Percentiles rank a stretch among this genome's conserved stretches.
Evolutionary conservation across 2,797 vertebrate genomes (phyloP).

Genomic region (Diceros bicornis): DNA sequence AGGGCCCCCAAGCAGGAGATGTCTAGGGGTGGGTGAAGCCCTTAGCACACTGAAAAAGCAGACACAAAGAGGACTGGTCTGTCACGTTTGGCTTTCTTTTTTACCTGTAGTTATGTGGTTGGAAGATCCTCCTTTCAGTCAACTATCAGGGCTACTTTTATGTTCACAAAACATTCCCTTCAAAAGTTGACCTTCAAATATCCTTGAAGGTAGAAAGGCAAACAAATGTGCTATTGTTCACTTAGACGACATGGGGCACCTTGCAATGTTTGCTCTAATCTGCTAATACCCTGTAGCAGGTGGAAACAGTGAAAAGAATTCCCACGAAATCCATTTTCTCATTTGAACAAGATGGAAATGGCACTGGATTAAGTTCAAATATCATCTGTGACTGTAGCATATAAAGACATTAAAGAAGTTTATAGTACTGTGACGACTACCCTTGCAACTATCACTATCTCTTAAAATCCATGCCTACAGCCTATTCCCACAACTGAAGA

Average conservation of each 20-base stretch:
- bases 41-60: background rate
- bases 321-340: slow-evolving; percentile 55
- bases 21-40: background rate
- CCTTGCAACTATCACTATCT: background rate
- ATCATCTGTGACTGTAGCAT: slow-evolving; percentile 35
- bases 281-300: slow-evolving; percentile 63
- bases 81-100: background rate
- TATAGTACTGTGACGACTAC: background rate
- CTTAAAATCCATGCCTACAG: slow-evolving; percentile 49
- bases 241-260: slow-evolving; percentile 23
- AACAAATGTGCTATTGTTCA: slow-evolving; percentile 67
- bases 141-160: slow-evolving; percentile 31
- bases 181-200: slow-evolving; percentile 70
- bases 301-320: slow-evolving; percentile 69
- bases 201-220: slow-evolving; percentile 66
- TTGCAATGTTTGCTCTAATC: slow-evolving; percentile 70
- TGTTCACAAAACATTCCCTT: slow-evolving; percentile 62
- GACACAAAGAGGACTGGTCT: background rate
- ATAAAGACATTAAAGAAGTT: slow-evolving; percentile 68
- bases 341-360: slow-evolving; percentile 73
- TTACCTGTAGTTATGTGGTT: background rate
- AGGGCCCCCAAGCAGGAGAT: background rate
- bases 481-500: background rate
- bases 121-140: slow-evolving; percentile 18
- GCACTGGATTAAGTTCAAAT: slow-evolving; percentile 68